Conservation (phyloP, 2,888 invertebrate genomes). For the Drosophila subquinaria region DNA sequence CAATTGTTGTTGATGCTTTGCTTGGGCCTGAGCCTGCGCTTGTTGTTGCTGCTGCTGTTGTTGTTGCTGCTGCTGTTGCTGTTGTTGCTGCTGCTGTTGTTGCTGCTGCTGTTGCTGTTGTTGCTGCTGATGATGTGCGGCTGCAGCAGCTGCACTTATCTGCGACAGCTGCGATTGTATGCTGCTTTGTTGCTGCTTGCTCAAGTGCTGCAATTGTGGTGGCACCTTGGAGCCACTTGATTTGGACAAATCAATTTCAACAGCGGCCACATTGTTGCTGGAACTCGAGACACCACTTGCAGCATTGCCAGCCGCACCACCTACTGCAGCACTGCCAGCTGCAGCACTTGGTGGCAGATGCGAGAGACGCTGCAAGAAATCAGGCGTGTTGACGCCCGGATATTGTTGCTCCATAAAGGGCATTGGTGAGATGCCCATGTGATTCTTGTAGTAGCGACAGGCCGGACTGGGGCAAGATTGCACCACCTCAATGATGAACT, state of each 20-base stretch:
- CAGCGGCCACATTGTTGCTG: constrained; percentile 57
- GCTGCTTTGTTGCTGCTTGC: constrained; percentile 84
- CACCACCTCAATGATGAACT: constrained; percentile 94
- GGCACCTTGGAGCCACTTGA: constrained; percentile 73
- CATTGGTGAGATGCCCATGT: constrained; percentile 88
- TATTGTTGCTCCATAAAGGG: constrained; percentile 85
- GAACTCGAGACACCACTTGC: constrained; percentile 56
- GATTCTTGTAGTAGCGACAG: constrained; percentile 94
- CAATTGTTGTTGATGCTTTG: constrained; percentile 88
- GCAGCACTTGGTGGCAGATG: constrained; percentile 78
- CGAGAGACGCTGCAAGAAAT: constrained; percentile 89
- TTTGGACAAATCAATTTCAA: constrained; percentile 84
- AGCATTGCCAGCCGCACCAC: constrained; percentile 57
- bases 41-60: constrained; percentile 82
- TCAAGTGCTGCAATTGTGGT: constrained; percentile 81
- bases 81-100: constrained; percentile 75
- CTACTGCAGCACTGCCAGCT: constrained; percentile 53
- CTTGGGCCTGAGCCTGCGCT: constrained; percentile 83
- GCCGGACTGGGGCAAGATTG: constrained; percentile 95
- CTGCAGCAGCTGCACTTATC: constrained; percentile 80
- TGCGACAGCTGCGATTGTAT: constrained; percentile 83
- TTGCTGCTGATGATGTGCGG: constrained; percentile 82
- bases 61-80: constrained; percentile 87
- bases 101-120: constrained; percentile 73
- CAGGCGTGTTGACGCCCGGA: constrained; percentile 87